phyloP scores from a whole-genome alignment of 2,797 vertebrate genomes.

The Ambastaia sidthimunki region DNA sequence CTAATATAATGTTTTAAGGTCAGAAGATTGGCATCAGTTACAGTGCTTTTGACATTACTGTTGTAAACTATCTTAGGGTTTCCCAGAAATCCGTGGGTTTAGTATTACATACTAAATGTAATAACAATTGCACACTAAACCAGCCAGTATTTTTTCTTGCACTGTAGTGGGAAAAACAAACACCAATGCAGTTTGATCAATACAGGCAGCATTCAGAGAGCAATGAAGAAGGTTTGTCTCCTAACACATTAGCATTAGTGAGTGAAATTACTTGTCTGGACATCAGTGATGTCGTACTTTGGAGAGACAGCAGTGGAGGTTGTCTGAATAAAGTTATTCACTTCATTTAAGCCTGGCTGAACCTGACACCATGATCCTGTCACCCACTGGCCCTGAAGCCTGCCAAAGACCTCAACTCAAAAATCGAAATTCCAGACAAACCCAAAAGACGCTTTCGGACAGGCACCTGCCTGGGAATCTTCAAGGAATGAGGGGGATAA shows the following conservation, averaged over 20 bases:
- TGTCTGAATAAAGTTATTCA: constrained; percentile 29
- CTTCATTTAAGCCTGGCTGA: constrained; percentile 28
- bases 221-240: constrained; percentile 17
- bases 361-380: constrained; percentile 37
- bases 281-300: constrained; percentile 11
- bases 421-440: background rate
- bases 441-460: constrained; percentile 1
- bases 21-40: background rate
- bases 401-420: background rate
- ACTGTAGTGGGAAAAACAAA: background rate
- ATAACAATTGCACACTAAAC: background rate
- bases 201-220: constrained; percentile 20
- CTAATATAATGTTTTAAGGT: too few relatives aligned
- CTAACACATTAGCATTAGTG: background rate
- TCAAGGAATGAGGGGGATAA: background rate
- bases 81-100: too few relatives aligned
- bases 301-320: background rate
- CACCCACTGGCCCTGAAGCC: background rate
- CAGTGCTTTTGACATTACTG: background rate
- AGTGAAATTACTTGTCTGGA: constrained; percentile 36
- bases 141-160: too few relatives aligned
- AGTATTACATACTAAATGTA: background rate
- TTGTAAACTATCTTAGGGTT: too few relatives aligned
- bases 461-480: constrained; percentile 4
- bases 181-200: constrained; percentile 3